A percentile compares a stretch with the other conserved stretches of the same genome.
These are phyloP conservation scores for Dromius quadrimaculatus DNA, from an alignment of 2,888 invertebrate species.

Conservation along the genomic window DNA sequence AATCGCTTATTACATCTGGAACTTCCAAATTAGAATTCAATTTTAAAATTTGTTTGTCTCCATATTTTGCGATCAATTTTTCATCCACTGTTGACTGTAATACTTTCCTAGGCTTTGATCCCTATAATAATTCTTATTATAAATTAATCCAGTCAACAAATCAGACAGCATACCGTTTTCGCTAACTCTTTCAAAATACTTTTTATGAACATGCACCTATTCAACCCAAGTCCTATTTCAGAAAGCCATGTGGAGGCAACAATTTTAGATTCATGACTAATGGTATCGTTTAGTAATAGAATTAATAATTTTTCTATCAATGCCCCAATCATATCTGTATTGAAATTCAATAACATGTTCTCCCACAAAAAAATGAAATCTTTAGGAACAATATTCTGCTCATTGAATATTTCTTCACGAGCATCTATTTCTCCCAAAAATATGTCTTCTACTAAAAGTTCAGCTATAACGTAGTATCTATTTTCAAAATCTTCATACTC, in stretches of 20 bases:
- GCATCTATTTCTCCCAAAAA: slow-evolving; percentile 61
- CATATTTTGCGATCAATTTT: slow-evolving; percentile 10
- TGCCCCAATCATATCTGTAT: slow-evolving; percentile 67
- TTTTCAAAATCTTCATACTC: slow-evolving; percentile 48
- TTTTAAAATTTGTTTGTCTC: slow-evolving; percentile 52
- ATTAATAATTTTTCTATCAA: slow-evolving; percentile 62
- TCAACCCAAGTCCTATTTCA: slow-evolving; percentile 58
- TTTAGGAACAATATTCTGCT: slow-evolving; percentile 57
- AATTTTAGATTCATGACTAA: slow-evolving; percentile 54
- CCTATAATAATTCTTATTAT: slow-evolving; percentile 24
- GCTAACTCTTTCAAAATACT: slow-evolving; percentile 54
- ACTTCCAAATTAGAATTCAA: slow-evolving; percentile 54
- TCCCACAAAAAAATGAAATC: slow-evolving; percentile 67
- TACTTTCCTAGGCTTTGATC: slow-evolving; percentile 60
- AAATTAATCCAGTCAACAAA: slow-evolving; percentile 4
- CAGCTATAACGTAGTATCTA: slow-evolving; percentile 59
- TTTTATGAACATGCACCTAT: slow-evolving; percentile 56
- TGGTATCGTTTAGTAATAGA: slow-evolving; percentile 53
- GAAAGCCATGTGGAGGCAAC: slow-evolving; percentile 60
- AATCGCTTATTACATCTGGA: slow-evolving; percentile 36
- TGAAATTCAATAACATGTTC: slow-evolving; percentile 69
- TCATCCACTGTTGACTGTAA: slow-evolving; percentile 63
- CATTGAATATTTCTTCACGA: slow-evolving; percentile 46
- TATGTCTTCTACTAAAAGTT: slow-evolving; percentile 60
- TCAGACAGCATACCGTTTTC: slow-evolving; percentile 49